Base-by-base conservation (phyloP, 1,140 invertebrate genomes). In the Spodoptera litura region DNA sequence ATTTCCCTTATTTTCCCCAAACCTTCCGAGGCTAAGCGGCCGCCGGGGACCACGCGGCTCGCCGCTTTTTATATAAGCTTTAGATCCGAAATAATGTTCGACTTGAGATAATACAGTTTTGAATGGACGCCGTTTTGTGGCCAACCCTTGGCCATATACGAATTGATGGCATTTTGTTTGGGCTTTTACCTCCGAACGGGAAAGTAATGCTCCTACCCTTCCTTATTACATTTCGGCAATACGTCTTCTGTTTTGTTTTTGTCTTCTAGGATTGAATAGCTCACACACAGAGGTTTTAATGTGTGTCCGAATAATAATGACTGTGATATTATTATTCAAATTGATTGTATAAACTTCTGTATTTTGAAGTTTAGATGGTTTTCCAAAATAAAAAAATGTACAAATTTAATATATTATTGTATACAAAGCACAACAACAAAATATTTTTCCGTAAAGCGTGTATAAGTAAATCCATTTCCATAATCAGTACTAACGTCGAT, bases 401-500 rank as follows among this genome's bases (percentile, higher is more conserved):
- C 61, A 13, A 35, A 20, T 62, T 62, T 10, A 15, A 49, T 9
- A 56, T 15, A 9, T 4, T 51, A 61, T 72, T 11, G 2, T 44
- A 31, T 9, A 55, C 51, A 25, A 76, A 55, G 61, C 25, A 6
- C 52, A 2, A 52, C 15, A 53, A 38, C 51, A 58, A 31, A 49
- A 77, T 55, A 77, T 56, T 74, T 64, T 74, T 56, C 55, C 44
- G 10, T 38, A 74, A 31, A 78, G 51, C 71, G 76, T 49, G 56
- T 79, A 83, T 82, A 83, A 86, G 87, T 83, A 87, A 87, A 89
- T 91, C 79, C 85, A 88, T 91, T 89, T 88, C 83, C 90, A 87
- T 91, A 91, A 92, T 92, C 85, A 91, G 91, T 88, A 90, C 88
- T 86, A 88, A 89, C 83, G 86, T 89, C 82, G 91, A 91, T 90